phyloP scores from a whole-genome alignment of 2,888 invertebrate species.

The Drepana falcataria region DNA sequence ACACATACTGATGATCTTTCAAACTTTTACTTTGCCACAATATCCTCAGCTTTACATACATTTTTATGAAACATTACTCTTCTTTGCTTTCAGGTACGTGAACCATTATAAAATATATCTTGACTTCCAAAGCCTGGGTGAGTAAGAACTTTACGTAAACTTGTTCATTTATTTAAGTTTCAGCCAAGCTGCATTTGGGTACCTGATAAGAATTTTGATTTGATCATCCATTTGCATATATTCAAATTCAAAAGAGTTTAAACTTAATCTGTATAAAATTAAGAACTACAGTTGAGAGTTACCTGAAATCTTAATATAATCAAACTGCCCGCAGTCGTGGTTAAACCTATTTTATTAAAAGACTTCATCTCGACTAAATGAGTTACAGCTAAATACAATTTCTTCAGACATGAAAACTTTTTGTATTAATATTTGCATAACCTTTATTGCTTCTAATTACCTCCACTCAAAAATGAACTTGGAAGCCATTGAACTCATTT shows the following conservation, averaged over 20 bases:
- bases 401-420: slow-evolving; percentile 49
- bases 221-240: neutral
- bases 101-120: neutral
- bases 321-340: slow-evolving; percentile 58
- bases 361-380: slow-evolving; percentile 58
- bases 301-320: slow-evolving; percentile 61
- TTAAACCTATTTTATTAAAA: slow-evolving; percentile 64
- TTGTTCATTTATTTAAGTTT: too few species aligned
- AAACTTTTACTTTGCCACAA: slow-evolving; percentile 2
- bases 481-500: too few species aligned
- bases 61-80: neutral
- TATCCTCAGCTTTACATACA: neutral
- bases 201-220: too few species aligned
- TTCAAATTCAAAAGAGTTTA: neutral
- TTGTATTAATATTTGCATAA: slow-evolving; percentile 45
- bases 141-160: slow-evolving; percentile 1
- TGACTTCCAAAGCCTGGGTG: neutral
- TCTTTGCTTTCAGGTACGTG: slow-evolving; percentile 4
- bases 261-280: slow-evolving; percentile 7
- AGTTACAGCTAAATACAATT: slow-evolving; percentile 53
- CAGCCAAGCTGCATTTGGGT: too few species aligned
- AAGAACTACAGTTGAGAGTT: slow-evolving; percentile 60
- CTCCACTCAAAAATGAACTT: too few species aligned
- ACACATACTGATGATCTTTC: slow-evolving; percentile 24
- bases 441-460: slow-evolving; percentile 21